Evolutionary conservation across 2,113 vertebrate species (phyloP).

Genomic region (Tilapia sparmanii): DNA sequence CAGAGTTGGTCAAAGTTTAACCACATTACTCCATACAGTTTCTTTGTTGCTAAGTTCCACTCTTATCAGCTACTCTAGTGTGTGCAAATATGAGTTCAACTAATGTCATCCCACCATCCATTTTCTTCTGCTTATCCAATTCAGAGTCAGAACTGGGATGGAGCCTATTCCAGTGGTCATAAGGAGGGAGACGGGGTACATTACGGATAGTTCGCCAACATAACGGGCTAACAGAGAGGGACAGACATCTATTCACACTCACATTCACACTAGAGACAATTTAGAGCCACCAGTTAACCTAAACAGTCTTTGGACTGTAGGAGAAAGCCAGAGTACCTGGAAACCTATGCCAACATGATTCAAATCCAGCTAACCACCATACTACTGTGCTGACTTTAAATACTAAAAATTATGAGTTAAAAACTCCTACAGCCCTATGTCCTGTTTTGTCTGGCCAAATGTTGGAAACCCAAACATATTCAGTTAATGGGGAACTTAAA

Average conservation of each 20-base stretch:
- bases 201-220: not conserved
- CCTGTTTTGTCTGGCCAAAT: not conserved
- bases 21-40: rapidly evolving
- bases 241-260: not conserved
- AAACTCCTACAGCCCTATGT: not conserved
- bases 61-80: not conserved
- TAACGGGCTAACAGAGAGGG: not conserved
- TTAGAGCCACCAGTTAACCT: not conserved
- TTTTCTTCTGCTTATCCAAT: not conserved
- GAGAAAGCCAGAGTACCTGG: not conserved
- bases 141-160: not conserved
- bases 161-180: not conserved
- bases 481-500: not conserved
- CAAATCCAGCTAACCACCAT: not conserved
- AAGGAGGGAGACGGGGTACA: not conserved
- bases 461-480: not conserved
- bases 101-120: not conserved
- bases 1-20: not conserved
- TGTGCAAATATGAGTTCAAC: not conserved
- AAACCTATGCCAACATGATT: rapidly evolving
- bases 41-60: not conserved
- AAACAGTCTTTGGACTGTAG: not conserved
- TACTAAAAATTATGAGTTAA: not conserved
- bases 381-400: not conserved
- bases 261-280: not conserved